phyloP scores from a whole-genome alignment of 2,888 invertebrate genomes.

The Timandra comae region DNA sequence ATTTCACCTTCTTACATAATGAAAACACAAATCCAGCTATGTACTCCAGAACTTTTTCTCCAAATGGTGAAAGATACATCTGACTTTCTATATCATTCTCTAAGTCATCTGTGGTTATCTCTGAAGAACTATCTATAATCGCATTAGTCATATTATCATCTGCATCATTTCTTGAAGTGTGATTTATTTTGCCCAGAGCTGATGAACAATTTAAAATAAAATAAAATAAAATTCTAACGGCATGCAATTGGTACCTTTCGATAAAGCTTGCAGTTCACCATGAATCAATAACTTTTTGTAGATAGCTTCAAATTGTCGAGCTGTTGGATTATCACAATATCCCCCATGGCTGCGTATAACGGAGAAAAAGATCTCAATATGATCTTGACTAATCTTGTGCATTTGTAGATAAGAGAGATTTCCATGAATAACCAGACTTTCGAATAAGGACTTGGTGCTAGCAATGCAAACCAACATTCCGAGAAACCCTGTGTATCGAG shows the following conservation, averaged over 20 bases:
- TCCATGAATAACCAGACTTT: not conserved
- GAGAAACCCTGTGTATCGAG: not conserved
- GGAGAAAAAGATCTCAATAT: constrained; percentile 13
- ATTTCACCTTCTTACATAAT: too few relatives aligned
- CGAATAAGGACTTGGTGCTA: not conserved
- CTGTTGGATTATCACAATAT: constrained; percentile 15
- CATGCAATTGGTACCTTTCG: not conserved
- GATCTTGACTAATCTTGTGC: constrained; percentile 13
- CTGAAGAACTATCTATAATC: not conserved
- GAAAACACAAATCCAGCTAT: not conserved
- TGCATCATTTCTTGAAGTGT: not conserved
- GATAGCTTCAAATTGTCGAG: constrained; percentile 13
- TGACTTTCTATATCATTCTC: not conserved
- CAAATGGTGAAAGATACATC: not conserved
- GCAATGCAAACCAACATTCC: not conserved
- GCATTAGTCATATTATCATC: too few relatives aligned
- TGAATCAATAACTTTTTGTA: constrained; percentile 17
- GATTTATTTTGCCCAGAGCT: not conserved
- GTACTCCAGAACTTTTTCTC: not conserved
- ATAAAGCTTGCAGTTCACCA: not conserved
- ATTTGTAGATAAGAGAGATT: not conserved
- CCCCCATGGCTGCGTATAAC: constrained; percentile 11
- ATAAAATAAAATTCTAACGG: not conserved
- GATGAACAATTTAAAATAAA: not conserved
- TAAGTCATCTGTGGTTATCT: not conserved